These are phyloP conservation scores for Lipophrys pholis DNA, from an alignment of 2,113 vertebrate species.

Conservation along the genomic window DNA sequence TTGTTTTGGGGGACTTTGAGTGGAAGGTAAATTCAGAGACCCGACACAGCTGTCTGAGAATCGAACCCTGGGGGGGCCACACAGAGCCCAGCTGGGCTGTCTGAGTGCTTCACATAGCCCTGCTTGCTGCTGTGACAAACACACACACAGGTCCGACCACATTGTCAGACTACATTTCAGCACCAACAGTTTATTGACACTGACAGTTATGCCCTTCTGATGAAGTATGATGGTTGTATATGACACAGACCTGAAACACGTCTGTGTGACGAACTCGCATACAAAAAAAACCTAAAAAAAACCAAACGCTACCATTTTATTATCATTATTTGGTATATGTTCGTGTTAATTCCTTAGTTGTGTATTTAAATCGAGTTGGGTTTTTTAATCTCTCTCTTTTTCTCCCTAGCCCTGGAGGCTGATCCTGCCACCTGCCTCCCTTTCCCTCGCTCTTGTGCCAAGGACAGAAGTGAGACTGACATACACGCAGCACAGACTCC, in stretches of 20 bases:
- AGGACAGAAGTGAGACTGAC: conserved; percentile 43
- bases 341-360: too few relatives aligned
- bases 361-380: too few relatives aligned
- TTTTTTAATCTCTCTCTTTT: too few relatives aligned
- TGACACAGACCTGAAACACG: conserved; percentile 30
- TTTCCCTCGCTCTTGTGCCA: conserved; percentile 47
- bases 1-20: too few relatives aligned
- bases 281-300: too few relatives aligned
- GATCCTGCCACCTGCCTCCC: conserved; percentile 51
- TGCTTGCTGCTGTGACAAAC: conserved; percentile 15
- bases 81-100: conserved; percentile 10
- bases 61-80: neutral
- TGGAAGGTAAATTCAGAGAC: too few relatives aligned
- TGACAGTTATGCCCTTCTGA: conserved; percentile 62
- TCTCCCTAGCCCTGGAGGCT: conserved; percentile 4
- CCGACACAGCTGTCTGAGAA: too few relatives aligned
- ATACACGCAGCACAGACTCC: conserved; percentile 30
- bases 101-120: conserved; percentile 16
- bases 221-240: conserved; percentile 15
- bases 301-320: too few relatives aligned
- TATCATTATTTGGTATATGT: too few relatives aligned
- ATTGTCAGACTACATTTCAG: conserved; percentile 69
- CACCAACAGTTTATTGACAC: conserved; percentile 46
- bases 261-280: too few relatives aligned
- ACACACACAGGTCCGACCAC: conserved; percentile 61